Evolutionary conservation across 1,140 invertebrate species (phyloP).

Genomic region (Maconellicoccus hirsutus): DNA sequence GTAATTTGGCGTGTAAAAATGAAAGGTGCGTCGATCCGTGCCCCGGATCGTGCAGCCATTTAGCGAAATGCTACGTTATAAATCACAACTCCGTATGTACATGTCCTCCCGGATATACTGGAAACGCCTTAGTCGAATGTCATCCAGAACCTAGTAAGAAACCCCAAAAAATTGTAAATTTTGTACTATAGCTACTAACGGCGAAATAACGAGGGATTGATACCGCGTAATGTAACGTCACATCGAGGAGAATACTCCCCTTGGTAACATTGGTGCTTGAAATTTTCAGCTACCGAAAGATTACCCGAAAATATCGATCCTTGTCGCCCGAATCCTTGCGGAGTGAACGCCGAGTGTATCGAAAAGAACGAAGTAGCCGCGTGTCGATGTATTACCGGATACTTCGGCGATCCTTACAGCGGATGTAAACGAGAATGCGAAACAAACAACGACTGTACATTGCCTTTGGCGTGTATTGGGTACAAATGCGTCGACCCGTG

Average conservation of each 20-base stretch:
- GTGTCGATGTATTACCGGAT: constrained; percentile 38
- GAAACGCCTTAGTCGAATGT: constrained; percentile 38
- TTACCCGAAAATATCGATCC: constrained; percentile 31
- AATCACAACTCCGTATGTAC: constrained; percentile 46
- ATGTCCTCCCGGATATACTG: constrained; percentile 45
- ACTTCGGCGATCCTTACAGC: constrained; percentile 39
- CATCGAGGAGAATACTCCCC: no score
- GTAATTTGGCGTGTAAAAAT: constrained; percentile 40
- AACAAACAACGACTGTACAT: constrained; percentile 40
- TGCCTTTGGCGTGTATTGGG: constrained; percentile 39
- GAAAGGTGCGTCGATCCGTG: constrained; percentile 43
- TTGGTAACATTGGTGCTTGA: no score
- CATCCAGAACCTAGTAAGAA: constrained; percentile 28
- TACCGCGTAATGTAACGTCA: background rate
- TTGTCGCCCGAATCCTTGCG: constrained; percentile 37
- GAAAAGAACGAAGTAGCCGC: constrained; percentile 33
- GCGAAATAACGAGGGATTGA: background rate
- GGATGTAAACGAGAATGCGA: constrained; percentile 36
- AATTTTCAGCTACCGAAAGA: constrained; percentile 32
- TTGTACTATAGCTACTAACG: background rate
- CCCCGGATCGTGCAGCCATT: constrained; percentile 42
- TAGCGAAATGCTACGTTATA: constrained; percentile 42
- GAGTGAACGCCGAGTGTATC: constrained; percentile 37
- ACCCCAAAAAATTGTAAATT: background rate
- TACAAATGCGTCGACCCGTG: constrained; percentile 45